Base-by-base conservation (phyloP, 2,888 invertebrate genomes). In the Callimorpha dominula region DNA sequence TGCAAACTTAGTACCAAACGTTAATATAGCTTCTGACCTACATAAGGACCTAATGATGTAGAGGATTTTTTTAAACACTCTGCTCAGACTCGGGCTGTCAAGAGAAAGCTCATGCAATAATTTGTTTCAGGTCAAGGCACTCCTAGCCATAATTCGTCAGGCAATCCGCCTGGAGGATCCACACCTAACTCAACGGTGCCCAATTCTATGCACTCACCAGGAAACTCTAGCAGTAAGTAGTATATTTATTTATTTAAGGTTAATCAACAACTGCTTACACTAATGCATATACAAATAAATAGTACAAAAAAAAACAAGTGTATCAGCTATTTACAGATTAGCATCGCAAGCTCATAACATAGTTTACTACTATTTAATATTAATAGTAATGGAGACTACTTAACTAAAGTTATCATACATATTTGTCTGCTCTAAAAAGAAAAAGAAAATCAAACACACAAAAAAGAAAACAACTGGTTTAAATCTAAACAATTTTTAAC, bases 131-230 rank as follows among this genome's bases (percentile, higher is more conserved):
- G 94, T 15, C 94, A 93, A 88, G 94, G 93, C 20, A 95, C 96
- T 11, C 94, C 95, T 17, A 94, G 88, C 68, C 94, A 94, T 85
- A 94, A 88, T 73, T 93, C 93, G 2, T 94, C 94, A 40, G 92
- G 93, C 3, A 93, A 89, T 78, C 94, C 90, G 71, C 95, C 92
- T 57, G 96, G 93, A 76, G 92, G 93, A 40, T 95, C 95, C 4
- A 96, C 95, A 68, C 92, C 93, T 42, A 94, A 92, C 80, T 92
- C 89, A 31, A 93, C 91, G 81, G 87, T 92, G 70, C 90, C 93
- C 73, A 93, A 90, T 85, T 96, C 93, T 77, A 96, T 93, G 95
- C 96, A 92, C 82, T 94, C 92, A 81, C 96, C 94, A 78, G 96
- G 95, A 70, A 96, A 96, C 80, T 94, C 96, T 8, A 83, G 82